Conservation (phyloP, 2,888 invertebrate genomes). For the Gastrophysa polygoni region DNA sequence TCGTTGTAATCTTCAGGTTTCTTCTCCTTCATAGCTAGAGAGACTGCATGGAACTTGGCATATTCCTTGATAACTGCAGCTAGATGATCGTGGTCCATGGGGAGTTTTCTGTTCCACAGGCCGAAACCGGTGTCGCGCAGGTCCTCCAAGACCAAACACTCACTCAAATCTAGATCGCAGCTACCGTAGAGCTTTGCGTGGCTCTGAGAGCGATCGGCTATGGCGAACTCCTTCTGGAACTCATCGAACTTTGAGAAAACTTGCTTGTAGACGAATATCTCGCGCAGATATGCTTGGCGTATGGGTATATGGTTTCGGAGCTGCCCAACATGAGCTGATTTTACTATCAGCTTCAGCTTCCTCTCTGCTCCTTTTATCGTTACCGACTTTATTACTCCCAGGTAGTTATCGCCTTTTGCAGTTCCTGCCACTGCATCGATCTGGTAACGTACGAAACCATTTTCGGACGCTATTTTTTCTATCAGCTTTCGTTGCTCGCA, state of each 20-base stretch:
- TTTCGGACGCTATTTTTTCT: slow-evolving; percentile 9
- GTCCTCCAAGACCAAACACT: slow-evolving; percentile 45
- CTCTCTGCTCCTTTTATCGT: slow-evolving; percentile 21
- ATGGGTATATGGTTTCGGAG: slow-evolving; percentile 39
- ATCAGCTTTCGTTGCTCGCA: slow-evolving; percentile 2
- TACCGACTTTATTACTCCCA: slow-evolving; percentile 37
- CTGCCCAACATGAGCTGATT: neutral
- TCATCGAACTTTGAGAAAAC: slow-evolving; percentile 40
- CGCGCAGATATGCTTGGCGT: slow-evolving; percentile 38
- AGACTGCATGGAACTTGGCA: slow-evolving; percentile 48
- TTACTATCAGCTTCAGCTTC: slow-evolving; percentile 24
- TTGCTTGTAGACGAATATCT: slow-evolving; percentile 44
- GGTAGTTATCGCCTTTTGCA: slow-evolving; percentile 35
- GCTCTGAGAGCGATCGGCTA: slow-evolving; percentile 9
- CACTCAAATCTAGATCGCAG: slow-evolving; percentile 20
- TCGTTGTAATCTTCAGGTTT: slow-evolving; percentile 39
- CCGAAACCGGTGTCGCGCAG: slow-evolving; percentile 40
- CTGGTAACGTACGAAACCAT: slow-evolving; percentile 19
- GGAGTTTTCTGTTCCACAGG: slow-evolving; percentile 41
- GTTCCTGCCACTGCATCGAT: slow-evolving; percentile 10
- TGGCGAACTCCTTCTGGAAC: slow-evolving; percentile 36
- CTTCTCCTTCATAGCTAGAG: slow-evolving; percentile 44
- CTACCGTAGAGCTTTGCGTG: slow-evolving; percentile 26
- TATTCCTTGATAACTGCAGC: slow-evolving; percentile 43
- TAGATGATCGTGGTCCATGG: slow-evolving; percentile 46